Evolutionary conservation across 2,113 vertebrate species (phyloP).

Genomic region (Plectropomus leopardus): DNA sequence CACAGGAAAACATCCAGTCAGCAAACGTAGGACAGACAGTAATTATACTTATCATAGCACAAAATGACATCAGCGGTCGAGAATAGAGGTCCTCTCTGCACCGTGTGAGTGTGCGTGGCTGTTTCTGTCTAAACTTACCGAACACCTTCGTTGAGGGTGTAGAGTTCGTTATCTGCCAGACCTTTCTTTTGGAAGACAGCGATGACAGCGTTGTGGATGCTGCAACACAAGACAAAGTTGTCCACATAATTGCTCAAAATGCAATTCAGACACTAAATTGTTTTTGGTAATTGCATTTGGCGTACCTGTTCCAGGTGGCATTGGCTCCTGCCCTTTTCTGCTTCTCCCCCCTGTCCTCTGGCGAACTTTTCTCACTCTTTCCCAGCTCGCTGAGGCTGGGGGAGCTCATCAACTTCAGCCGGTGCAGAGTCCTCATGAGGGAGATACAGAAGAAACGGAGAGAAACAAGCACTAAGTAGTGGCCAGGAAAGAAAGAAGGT

Average conservation of each 20-base stretch:
- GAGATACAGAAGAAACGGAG: conserved; percentile 25
- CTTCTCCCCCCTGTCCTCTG: conserved; percentile 85
- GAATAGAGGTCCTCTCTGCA: conserved; percentile 18
- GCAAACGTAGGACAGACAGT: conserved; percentile 23
- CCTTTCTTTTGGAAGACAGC: conserved; percentile 96
- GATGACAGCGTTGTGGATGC: conserved; percentile 97
- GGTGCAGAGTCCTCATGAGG: conserved; percentile 85
- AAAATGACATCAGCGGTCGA: conserved; percentile 44
- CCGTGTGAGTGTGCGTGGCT: neutral
- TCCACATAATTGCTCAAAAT: neutral
- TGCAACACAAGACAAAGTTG: conserved; percentile 65
- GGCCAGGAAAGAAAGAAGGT: conserved; percentile 60
- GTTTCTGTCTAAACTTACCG: conserved; percentile 70
- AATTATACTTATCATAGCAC: conserved; percentile 55
- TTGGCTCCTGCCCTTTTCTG: conserved; percentile 85
- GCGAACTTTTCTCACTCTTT: conserved; percentile 84
- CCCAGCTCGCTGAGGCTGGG: conserved; percentile 85
- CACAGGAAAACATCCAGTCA: conserved; percentile 47
- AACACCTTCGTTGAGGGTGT: conserved; percentile 92
- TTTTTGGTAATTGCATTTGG: neutral
- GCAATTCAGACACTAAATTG: neutral
- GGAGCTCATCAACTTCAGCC: conserved; percentile 87
- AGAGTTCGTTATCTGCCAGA: conserved; percentile 94
- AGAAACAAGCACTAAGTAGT: conserved; percentile 48
- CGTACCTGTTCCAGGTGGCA: conserved; percentile 87